Evolutionary conservation across 2,113 vertebrate species (phyloP).

Genomic region (Vicugna pacos): DNA sequence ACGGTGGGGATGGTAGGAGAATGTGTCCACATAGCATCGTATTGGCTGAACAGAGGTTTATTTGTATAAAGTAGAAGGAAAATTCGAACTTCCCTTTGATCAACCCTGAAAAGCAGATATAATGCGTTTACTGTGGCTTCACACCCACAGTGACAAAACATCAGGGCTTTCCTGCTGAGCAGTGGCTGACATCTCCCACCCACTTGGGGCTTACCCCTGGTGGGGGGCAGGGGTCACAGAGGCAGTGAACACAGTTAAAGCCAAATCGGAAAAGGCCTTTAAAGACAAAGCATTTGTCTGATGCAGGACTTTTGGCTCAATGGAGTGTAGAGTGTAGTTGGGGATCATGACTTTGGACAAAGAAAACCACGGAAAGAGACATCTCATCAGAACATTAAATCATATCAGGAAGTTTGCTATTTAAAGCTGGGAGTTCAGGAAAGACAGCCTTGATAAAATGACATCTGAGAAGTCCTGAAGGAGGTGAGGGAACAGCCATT

Average conservation of each 20-base stretch:
- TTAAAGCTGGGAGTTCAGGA: neutral
- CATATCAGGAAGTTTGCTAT: neutral
- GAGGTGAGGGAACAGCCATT: accelerated
- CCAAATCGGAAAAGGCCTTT: neutral
- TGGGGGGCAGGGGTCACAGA: neutral
- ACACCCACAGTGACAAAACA: neutral
- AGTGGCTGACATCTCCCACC: neutral
- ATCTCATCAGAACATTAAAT: neutral
- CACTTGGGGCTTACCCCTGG: neutral
- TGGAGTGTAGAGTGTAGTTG: neutral
- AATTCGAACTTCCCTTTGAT: neutral
- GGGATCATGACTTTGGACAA: neutral
- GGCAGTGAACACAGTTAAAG: neutral
- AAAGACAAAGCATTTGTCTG: neutral
- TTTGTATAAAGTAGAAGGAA: neutral
- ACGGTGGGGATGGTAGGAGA: neutral
- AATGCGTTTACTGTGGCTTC: neutral
- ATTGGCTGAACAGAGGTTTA: neutral
- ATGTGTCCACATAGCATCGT: neutral
- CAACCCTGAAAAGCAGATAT: neutral
- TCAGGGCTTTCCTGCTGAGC: neutral
- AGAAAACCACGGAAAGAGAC: neutral
- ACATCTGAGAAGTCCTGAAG: neutral
- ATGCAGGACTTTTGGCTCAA: neutral
- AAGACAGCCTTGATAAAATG: neutral